Evolutionary conservation across 2,797 vertebrate genomes (phyloP).

Genomic region (Ataeniobius toweri): DNA sequence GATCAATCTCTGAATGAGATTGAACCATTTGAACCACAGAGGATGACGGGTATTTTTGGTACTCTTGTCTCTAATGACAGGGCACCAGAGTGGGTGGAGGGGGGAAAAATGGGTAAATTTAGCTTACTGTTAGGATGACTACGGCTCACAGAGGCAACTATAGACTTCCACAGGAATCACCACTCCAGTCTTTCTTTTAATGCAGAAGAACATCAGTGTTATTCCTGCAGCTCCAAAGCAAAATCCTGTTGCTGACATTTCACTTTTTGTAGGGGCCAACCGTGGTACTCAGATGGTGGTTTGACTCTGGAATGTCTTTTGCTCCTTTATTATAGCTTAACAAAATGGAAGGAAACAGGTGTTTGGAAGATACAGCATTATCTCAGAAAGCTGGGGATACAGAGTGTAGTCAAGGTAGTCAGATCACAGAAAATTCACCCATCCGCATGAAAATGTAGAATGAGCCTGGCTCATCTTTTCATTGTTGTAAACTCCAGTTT

Average conservation of each 20-base stretch:
- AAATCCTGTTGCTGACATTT: constrained; percentile 50
- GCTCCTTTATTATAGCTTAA: constrained; percentile 56
- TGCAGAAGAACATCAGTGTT: constrained; percentile 34
- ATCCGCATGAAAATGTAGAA: constrained; percentile 20
- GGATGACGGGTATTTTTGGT: constrained; percentile 75
- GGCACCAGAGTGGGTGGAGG: constrained; percentile 67
- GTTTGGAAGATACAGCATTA: constrained; percentile 54
- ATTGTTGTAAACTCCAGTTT: constrained; percentile 17
- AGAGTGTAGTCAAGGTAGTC: constrained; percentile 41
- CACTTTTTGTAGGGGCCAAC: constrained; percentile 40
- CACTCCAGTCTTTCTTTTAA: constrained; percentile 33
- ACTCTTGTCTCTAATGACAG: constrained; percentile 77
- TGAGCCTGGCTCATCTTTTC: constrained; percentile 36
- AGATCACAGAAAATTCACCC: constrained; percentile 44
- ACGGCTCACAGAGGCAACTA: constrained; percentile 50
- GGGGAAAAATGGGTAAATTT: constrained; percentile 75
- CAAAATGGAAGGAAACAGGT: constrained; percentile 47
- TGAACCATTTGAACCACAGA: constrained; percentile 66
- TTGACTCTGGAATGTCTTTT: constrained; percentile 36
- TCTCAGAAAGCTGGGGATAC: constrained; percentile 14
- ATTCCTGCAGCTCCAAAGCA: constrained; percentile 34
- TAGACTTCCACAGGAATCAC: constrained; percentile 54
- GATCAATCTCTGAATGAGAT: constrained; percentile 67
- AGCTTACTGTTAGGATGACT: constrained; percentile 63
- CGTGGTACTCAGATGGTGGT: constrained; percentile 42